Evolutionary conservation across 2,888 invertebrate genomes (phyloP).

Genomic region (Andricus quercusramuli): DNA sequence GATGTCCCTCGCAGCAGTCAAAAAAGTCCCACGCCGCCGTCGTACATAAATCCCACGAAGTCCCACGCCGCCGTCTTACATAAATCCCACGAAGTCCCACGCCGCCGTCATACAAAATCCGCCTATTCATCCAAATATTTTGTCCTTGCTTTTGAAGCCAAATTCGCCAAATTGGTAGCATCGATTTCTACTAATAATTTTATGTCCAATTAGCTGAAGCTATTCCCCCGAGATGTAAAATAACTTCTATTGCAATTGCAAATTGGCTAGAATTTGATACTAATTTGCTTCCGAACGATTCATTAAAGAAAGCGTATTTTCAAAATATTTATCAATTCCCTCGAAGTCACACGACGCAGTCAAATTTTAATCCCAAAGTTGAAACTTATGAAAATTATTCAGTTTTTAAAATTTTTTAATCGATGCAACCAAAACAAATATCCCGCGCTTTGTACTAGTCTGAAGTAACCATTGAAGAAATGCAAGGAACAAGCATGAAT

Average conservation of each 20-base stretch:
- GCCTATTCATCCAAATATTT: not conserved
- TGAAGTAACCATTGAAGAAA: too few species aligned
- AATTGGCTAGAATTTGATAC: not conserved
- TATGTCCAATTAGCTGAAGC: not conserved
- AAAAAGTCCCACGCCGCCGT: constrained; percentile 19
- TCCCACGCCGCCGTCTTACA: constrained; percentile 4
- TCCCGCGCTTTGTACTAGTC: too few species aligned
- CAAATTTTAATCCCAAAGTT: too few species aligned
- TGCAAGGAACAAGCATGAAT: not conserved
- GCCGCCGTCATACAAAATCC: not conserved
- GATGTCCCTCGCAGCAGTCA: constrained; percentile 12
- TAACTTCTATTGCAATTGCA: not conserved
- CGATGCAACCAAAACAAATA: too few species aligned
- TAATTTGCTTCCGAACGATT: too few species aligned
- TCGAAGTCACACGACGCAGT: too few species aligned
- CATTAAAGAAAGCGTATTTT: too few species aligned
- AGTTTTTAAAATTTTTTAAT: not conserved
- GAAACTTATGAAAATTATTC: too few species aligned
- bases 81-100: not conserved
- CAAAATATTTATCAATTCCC: too few species aligned
- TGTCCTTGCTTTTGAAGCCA: not conserved
- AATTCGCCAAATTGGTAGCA: not conserved
- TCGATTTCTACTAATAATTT: too few species aligned
- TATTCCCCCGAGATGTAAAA: not conserved
- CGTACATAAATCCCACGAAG: not conserved